Base-by-base conservation (phyloP, 2,113 vertebrate genomes). In the Struthio camelus region DNA sequence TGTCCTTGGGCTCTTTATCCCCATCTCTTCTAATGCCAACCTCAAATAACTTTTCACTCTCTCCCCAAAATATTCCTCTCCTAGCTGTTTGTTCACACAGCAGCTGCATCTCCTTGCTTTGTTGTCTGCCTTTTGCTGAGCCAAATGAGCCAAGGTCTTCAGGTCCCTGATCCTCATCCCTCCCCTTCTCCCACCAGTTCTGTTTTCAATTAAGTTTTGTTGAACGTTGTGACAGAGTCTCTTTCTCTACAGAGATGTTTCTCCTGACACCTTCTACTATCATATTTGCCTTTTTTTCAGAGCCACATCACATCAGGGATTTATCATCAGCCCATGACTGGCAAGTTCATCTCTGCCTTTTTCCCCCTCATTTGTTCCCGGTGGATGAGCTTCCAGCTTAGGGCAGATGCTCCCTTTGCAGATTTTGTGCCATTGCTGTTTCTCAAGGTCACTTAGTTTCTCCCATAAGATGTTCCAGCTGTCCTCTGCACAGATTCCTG, bases 391-490 rank as follows among this genome's bases (percentile, higher is more conserved):
- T 87, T 70, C 78, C 70, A 67, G 77, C 91, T 76, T 76, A 8
- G n/a, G 81, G 81, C 90, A 93, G 79, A 90, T 65, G 25, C 79
- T 94, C 61, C 66, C 85, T 87, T 72, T 77, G 71, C 48, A 85
- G 42, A 48, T 48, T 84, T 69, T 42, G n/a, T 66, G 50, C 75
- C 50, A 11, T 5, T 72, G 79, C 78, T 85, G 58, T 24, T 96
- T 81, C 78, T 94, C 89, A 87, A 94, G 91, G 94, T 93, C 89
- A 82, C 78, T 75, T 83, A 18, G 27, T 58, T 91, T 91, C 56
- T 94, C 89, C 89, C 84, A 61, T 22, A 48, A 81, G 91, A 96
- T 73, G 56, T 18, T 58, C 30, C 56, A 58, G 56, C 56, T 34
- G 17, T 58, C 8, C 30, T 18, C 56, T 34, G 38, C 79, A 89